Evolutionary conservation across 2,797 vertebrate genomes (phyloP).

Genomic region (Eulemur rubriventer): DNA sequence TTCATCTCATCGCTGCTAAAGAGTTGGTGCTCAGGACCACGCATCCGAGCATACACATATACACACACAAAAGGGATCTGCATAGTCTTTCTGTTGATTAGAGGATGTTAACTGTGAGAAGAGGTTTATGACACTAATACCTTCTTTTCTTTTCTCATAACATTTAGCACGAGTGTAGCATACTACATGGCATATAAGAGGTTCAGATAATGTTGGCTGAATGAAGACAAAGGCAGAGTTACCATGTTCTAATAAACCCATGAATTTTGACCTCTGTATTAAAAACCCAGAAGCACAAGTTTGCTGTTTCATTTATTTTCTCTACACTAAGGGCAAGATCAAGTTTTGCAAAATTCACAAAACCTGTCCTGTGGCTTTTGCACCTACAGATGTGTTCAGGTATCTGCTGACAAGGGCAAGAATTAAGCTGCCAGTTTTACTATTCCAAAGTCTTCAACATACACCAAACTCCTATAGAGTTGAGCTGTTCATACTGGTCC

Average conservation of each 20-base stretch:
- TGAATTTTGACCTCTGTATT: neutral
- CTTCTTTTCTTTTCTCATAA: neutral
- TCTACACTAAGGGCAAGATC: constrained; percentile 2
- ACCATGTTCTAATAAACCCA: neutral
- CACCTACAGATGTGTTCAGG: neutral
- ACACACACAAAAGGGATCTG: neutral
- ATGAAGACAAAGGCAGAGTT: neutral
- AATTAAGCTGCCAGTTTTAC: neutral
- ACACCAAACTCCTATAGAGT: neutral
- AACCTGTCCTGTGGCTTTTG: neutral
- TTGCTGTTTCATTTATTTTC: constrained; percentile 51
- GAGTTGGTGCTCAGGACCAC: neutral
- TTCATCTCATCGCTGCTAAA: neutral
- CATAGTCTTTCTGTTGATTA: neutral
- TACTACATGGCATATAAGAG: neutral
- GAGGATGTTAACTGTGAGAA: neutral
- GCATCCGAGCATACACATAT: neutral
- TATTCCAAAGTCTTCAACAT: neutral
- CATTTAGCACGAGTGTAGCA: neutral
- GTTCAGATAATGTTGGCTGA: neutral
- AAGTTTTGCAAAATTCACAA: constrained; percentile 16
- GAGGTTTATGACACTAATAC: neutral
- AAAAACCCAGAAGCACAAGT: constrained; percentile 42
- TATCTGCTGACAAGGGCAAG: neutral
- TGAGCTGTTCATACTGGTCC: neutral